A percentile compares a stretch with the other conserved stretches of the same genome.
Evolutionary conservation across 1,140 invertebrate genomes (phyloP).

Genomic region (Aphelenchoides fujianensis): DNA sequence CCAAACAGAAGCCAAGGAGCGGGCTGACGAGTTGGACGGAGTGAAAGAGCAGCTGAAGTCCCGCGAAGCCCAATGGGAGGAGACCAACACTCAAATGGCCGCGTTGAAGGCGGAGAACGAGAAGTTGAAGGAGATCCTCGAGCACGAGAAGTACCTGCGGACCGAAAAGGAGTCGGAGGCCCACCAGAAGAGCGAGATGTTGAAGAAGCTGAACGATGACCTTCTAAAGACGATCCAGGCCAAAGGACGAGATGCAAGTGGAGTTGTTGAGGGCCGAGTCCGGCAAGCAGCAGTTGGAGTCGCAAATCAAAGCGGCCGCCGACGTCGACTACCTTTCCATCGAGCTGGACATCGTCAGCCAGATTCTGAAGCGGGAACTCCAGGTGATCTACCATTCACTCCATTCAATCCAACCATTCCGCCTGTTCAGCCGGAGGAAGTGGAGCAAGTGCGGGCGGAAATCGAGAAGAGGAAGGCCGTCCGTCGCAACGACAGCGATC

Average conservation of each 20-base stretch:
- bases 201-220: slow-evolving; percentile 32
- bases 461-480: slow-evolving; percentile 39
- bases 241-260: slow-evolving; percentile 35
- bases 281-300: slow-evolving; percentile 27
- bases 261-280: slow-evolving; percentile 27
- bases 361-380: slow-evolving; percentile 35
- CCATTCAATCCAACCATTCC: slow-evolving; percentile 23
- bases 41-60: not conserved
- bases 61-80: not conserved
- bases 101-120: slow-evolving; percentile 17
- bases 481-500: not conserved
- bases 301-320: slow-evolving; percentile 27
- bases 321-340: slow-evolving; percentile 29
- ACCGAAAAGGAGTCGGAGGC: slow-evolving; percentile 34
- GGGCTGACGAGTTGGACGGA: not conserved
- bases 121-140: slow-evolving; percentile 14
- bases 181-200: slow-evolving; percentile 14
- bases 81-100: not conserved
- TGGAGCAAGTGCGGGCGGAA: slow-evolving; percentile 34
- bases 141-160: slow-evolving; percentile 40
- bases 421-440: slow-evolving; percentile 38
- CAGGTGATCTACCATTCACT: too few species aligned
- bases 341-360: slow-evolving; percentile 35
- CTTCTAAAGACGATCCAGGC: slow-evolving; percentile 35
- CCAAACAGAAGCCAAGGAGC: not conserved